Evolutionary conservation across 2,113 vertebrate species (phyloP), one percentile per base, ranked within the genome.

Genomic region (Urocolius indicus): DNA sequence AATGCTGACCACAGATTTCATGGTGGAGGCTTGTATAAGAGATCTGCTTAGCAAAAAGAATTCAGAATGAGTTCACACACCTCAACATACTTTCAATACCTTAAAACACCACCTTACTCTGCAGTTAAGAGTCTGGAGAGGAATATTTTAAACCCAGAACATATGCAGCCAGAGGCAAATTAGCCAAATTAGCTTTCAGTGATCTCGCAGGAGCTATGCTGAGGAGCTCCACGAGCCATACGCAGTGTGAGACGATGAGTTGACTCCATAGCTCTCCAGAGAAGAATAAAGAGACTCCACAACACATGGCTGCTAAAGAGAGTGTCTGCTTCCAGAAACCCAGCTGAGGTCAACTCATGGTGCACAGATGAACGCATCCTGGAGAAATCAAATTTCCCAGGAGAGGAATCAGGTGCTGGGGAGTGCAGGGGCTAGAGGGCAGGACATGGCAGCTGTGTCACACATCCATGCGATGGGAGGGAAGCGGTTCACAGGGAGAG

Each of bases 291-390:
- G 23, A 43, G 67, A 9, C 11, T 57, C 48, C 1, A 4, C 19
- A 19, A n/a, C 2, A 15, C 1, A 1, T 17, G 22, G 76, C 43
- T 0, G 1, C 43, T 49, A 3, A 59, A 22, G 34, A 11, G 21
- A 20, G 32, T 11, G 48, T 5, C 84, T 55, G 51, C 51, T 71
- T 55, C 94, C 51, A 27, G 36, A 66, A 91, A 61, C 15, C 10
- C n/a, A 16, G 17, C 54, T 43, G 58, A 22, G 54, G 52, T 2
- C 26, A 5, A 5, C 1, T 38, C 2, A 0, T 0, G 0, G 21
- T 7, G n/a, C 38, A 41, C 38, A 41, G 27, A 21, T 13, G 51
- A 46, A 14, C 19, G n/a, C 3, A 22, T 20, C 77, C 79, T 10
- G 0, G 27, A 29, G 36, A 57, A 52, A 7, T 6, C 21, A 4